Percentiles rank a stretch among this genome's conserved stretches.
These are phyloP conservation scores for Fratercula arctica DNA, from an alignment of 2,797 vertebrate genomes.

Conservation along the genomic window DNA sequence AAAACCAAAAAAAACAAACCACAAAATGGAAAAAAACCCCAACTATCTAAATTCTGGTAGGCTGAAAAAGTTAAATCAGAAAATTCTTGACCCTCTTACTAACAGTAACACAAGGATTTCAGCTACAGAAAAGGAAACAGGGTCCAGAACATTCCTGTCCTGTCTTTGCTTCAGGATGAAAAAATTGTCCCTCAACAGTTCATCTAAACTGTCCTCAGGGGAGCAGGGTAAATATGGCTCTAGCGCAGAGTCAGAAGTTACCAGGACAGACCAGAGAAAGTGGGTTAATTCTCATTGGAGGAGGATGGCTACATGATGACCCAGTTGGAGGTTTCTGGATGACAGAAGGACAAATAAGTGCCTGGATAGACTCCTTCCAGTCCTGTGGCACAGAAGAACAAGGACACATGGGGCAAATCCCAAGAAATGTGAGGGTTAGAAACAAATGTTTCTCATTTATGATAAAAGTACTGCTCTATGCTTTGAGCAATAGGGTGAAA, in stretches of 20 bases:
- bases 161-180: background rate
- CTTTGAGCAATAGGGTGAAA: background rate
- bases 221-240: conserved; percentile 25
- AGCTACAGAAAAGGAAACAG: background rate
- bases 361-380: background rate
- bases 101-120: background rate
- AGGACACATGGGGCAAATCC: background rate
- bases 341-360: background rate
- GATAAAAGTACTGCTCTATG: background rate
- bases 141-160: background rate
- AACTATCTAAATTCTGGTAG: background rate
- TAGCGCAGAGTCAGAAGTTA: background rate
- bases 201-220: background rate
- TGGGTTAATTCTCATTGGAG: background rate
- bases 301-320: background rate
- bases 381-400: background rate
- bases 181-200: background rate
- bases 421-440: background rate
- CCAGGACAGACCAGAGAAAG: background rate
- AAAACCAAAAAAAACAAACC: accelerated
- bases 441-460: background rate
- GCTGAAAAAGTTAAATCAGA: background rate
- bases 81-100: background rate
- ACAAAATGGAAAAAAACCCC: too few species aligned
- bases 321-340: background rate